These are phyloP conservation scores for Coecobrya sp. DNA, from an alignment of 2,888 invertebrate species.

Conservation along the genomic window DNA sequence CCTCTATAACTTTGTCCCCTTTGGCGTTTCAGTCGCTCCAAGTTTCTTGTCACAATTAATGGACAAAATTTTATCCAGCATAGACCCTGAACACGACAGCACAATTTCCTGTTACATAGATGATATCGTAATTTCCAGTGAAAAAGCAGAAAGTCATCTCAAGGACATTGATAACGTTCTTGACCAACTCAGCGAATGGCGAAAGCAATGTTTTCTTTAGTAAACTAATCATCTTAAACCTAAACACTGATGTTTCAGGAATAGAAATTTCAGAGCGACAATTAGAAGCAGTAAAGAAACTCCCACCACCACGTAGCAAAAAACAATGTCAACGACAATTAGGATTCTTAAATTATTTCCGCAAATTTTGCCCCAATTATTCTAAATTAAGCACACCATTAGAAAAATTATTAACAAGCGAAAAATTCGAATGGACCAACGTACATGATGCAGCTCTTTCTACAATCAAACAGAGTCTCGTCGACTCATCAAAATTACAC, in stretches of 20 bases:
- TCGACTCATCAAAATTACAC: conserved; percentile 8
- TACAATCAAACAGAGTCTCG: conserved; percentile 19
- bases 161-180: not conserved
- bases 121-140: not conserved
- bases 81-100: not conserved
- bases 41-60: not conserved
- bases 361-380: not conserved
- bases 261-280: conserved; percentile 57
- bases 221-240: conserved; percentile 12
- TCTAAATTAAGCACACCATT: not conserved
- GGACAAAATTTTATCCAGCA: not conserved
- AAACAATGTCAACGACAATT: conserved; percentile 42
- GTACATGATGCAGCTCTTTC: conserved; percentile 10
- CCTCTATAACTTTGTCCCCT: not conserved
- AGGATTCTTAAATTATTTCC: conserved; percentile 35
- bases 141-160: not conserved
- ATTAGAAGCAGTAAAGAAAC: conserved; percentile 56
- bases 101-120: conserved; percentile 8
- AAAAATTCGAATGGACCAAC: not conserved
- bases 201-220: conserved; percentile 56
- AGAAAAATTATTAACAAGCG: not conserved
- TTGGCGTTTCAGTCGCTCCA: not conserved
- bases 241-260: conserved; percentile 51
- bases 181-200: not conserved
- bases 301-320: conserved; percentile 54